Percentiles rank a stretch among this genome's conserved stretches.
Evolutionary conservation across 2,888 invertebrate genomes (phyloP).

Genomic region (Vanessa cardui): DNA sequence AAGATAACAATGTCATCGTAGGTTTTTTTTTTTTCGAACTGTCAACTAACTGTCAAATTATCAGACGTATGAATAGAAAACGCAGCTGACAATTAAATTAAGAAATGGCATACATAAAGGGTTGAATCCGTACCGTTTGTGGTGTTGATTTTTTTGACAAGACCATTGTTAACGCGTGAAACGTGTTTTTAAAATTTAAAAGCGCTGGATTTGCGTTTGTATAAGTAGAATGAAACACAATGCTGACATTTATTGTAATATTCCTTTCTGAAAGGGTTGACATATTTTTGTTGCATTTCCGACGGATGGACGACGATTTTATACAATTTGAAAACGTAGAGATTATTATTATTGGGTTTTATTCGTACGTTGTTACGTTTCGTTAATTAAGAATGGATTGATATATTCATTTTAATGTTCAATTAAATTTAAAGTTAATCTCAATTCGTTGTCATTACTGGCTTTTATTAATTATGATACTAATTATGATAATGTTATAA

Average conservation of each 20-base stretch:
- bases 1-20: slow-evolving; percentile 58
- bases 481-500: no score
- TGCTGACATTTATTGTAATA: slow-evolving; percentile 51
- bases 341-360: background rate
- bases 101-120: slow-evolving; percentile 48
- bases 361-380: background rate
- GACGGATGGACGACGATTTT: slow-evolving; percentile 17
- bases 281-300: slow-evolving; percentile 39
- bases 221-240: slow-evolving; percentile 45
- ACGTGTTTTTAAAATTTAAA: slow-evolving; percentile 58
- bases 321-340: slow-evolving; percentile 11
- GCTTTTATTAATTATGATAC: no score
- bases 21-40: slow-evolving; percentile 53
- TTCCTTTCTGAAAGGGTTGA: slow-evolving; percentile 49
- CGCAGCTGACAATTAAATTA: slow-evolving; percentile 69
- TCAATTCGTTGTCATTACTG: no score
- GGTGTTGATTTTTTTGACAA: slow-evolving; percentile 71
- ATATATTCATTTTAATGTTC: no score
- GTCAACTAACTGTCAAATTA: slow-evolving; percentile 76
- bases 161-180: slow-evolving; percentile 53
- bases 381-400: background rate
- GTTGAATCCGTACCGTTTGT: slow-evolving; percentile 58
- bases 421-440: no score
- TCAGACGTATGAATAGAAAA: slow-evolving; percentile 61
- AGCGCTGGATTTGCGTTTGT: slow-evolving; percentile 48